Percentiles rank a stretch among this genome's conserved stretches.
Conservation (phyloP, 2,888 invertebrate species). For the Pardosa pseudoannulata region DNA sequence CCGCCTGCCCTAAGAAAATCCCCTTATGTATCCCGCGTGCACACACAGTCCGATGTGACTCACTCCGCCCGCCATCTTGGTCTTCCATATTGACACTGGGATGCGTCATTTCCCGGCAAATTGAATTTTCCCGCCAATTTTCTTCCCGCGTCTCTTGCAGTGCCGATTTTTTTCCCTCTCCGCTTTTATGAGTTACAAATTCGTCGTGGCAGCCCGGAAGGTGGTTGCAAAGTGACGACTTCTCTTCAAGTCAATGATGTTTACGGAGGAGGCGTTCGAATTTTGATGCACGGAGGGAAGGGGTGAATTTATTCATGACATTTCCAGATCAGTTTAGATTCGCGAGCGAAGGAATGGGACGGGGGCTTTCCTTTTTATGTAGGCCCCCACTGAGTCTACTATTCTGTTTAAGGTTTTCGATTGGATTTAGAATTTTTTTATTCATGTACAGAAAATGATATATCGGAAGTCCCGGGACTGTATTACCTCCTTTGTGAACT, state of each 20-base stretch:
- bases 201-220: background rate
- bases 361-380: too few species aligned
- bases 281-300: background rate
- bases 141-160: constrained; percentile 24
- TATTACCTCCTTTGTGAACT: too few species aligned
- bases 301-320: background rate
- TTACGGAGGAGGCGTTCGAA: background rate
- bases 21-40: background rate
- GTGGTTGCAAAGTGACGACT: background rate
- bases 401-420: too few species aligned
- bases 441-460: too few species aligned
- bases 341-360: too few species aligned
- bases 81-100: constrained; percentile 49
- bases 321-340: background rate
- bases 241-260: background rate
- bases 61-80: constrained; percentile 43
- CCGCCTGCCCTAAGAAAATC: background rate
- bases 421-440: too few species aligned
- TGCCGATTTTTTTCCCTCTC: constrained; percentile 2
- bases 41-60: constrained; percentile 13
- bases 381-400: too few species aligned
- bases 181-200: constrained; percentile 59
- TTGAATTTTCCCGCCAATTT: constrained; percentile 70
- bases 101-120: constrained; percentile 64
- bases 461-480: too few species aligned